Percentiles rank a stretch among this genome's conserved stretches.
Conservation (phyloP, 2,113 vertebrate genomes). For the Guaruba guarouba region DNA sequence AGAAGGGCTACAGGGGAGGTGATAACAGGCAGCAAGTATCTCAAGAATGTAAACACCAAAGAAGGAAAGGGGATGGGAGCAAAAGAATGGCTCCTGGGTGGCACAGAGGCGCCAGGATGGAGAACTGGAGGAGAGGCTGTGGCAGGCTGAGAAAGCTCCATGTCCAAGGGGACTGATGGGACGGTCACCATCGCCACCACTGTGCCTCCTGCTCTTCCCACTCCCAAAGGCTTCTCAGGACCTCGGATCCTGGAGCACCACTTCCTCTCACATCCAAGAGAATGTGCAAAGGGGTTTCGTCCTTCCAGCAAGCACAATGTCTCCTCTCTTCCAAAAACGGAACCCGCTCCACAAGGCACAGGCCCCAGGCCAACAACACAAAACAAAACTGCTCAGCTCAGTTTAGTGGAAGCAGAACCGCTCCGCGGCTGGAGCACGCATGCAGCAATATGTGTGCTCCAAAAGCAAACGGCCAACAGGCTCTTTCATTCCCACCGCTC, state of each 20-base stretch:
- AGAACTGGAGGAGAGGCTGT: not conserved
- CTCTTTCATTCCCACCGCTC: not conserved
- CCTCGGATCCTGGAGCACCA: rapidly evolving
- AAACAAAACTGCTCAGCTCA: not conserved
- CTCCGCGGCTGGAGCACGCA: not conserved
- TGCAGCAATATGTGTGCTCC: not conserved
- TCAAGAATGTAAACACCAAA: slow-evolving; percentile 71
- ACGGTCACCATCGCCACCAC: not conserved
- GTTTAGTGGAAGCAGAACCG: not conserved
- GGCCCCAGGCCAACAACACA: not conserved
- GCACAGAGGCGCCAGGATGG: not conserved
- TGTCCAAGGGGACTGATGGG: rapidly evolving
- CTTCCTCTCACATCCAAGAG: not conserved
- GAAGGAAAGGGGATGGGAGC: slow-evolving; percentile 57
- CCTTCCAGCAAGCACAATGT: not conserved
- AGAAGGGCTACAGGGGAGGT: slow-evolving; percentile 10
- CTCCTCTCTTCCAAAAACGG: slow-evolving; percentile 10
- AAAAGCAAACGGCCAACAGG: not conserved
- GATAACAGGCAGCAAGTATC: slow-evolving; percentile 67
- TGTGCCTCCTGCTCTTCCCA: rapidly evolving
- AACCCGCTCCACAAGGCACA: not conserved
- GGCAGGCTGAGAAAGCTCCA: not conserved
- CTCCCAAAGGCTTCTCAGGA: not conserved
- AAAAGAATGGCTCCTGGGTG: slow-evolving; percentile 35
- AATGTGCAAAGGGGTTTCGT: not conserved